These are phyloP conservation scores for Pseudochromis fuscus DNA, from an alignment of 2,797 vertebrate genomes.

Conservation along the genomic window DNA sequence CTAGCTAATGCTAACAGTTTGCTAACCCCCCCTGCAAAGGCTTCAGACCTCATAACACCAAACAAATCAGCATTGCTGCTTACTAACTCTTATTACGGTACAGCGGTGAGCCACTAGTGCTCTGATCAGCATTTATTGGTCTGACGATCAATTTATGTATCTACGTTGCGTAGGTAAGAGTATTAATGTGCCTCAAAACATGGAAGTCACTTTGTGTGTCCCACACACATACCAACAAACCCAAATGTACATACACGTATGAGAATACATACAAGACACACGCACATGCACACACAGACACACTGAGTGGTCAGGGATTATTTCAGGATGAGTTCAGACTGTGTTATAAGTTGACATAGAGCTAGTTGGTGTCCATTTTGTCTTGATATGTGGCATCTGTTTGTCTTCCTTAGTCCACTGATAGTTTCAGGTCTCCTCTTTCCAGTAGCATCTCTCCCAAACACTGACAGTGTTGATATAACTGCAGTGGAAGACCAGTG, in stretches of 20 bases:
- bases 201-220: conserved; percentile 79
- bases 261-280: conserved; percentile 40
- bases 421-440: conserved; percentile 77
- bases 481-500: conserved; percentile 73
- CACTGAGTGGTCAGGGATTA: conserved; percentile 80
- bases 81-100: conserved; percentile 77
- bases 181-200: conserved; percentile 84
- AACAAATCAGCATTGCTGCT: conserved; percentile 82
- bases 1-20: conserved; percentile 60
- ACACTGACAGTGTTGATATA: conserved; percentile 75
- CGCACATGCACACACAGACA: conserved; percentile 43
- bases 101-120: conserved; percentile 72
- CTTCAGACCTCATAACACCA: conserved; percentile 79
- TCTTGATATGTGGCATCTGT: conserved; percentile 78
- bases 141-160: conserved; percentile 66
- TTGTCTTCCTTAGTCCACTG: conserved; percentile 81
- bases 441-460: conserved; percentile 76
- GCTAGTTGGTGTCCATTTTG: conserved; percentile 78
- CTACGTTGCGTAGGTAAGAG: conserved; percentile 78
- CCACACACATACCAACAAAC: conserved; percentile 68
- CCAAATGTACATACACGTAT: conserved; percentile 66
- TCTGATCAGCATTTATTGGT: conserved; percentile 77
- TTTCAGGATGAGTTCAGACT: conserved; percentile 82
- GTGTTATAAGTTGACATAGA: conserved; percentile 76
- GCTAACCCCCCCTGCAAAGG: conserved; percentile 58